These are phyloP conservation scores for Polymixis flavicincta DNA, from an alignment of 2,888 invertebrate genomes.

Conservation along the genomic window DNA sequence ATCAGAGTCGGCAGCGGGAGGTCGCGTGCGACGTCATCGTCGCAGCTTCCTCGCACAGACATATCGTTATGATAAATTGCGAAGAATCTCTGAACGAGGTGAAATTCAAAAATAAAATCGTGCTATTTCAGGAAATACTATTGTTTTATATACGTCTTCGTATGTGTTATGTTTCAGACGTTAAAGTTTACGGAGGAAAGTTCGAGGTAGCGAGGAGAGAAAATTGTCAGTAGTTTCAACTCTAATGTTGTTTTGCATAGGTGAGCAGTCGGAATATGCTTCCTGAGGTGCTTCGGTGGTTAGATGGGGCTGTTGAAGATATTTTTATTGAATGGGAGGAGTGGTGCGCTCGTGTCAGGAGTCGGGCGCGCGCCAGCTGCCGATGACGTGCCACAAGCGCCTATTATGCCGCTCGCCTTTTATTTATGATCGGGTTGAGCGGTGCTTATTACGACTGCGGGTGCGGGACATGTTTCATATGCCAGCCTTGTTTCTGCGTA, in stretches of 20 bases:
- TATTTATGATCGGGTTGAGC: constrained; percentile 88
- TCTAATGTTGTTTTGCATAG: constrained; percentile 73
- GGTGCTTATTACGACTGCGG: constrained; percentile 85
- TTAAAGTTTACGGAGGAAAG: constrained; percentile 69
- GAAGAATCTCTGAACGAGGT: constrained; percentile 80
- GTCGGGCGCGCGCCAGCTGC: constrained; percentile 82
- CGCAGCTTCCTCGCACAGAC: constrained; percentile 76
- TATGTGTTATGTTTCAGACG: constrained; percentile 51
- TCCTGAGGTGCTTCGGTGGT: constrained; percentile 57
- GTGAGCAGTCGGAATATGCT: constrained; percentile 60
- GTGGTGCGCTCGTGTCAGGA: constrained; percentile 69
- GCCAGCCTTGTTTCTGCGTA: constrained; percentile 78
- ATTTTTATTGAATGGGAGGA: constrained; percentile 78
- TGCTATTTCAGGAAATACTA: constrained; percentile 60
- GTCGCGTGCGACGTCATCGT: constrained; percentile 81
- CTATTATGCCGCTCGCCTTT: constrained; percentile 84
- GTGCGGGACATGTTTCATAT: constrained; percentile 84
- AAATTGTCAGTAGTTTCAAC: constrained; percentile 61
- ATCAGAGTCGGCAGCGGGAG: constrained; percentile 75
- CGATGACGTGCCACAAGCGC: constrained; percentile 82
- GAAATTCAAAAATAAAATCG: constrained; percentile 76
- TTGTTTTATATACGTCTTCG: constrained; percentile 58
- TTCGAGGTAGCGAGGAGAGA: constrained; percentile 59
- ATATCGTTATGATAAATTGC: constrained; percentile 86
- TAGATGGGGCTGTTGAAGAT: constrained; percentile 68